These are phyloP conservation scores for Nettapus auritus DNA, from an alignment of 2,113 vertebrate genomes.

Conservation along the genomic window DNA sequence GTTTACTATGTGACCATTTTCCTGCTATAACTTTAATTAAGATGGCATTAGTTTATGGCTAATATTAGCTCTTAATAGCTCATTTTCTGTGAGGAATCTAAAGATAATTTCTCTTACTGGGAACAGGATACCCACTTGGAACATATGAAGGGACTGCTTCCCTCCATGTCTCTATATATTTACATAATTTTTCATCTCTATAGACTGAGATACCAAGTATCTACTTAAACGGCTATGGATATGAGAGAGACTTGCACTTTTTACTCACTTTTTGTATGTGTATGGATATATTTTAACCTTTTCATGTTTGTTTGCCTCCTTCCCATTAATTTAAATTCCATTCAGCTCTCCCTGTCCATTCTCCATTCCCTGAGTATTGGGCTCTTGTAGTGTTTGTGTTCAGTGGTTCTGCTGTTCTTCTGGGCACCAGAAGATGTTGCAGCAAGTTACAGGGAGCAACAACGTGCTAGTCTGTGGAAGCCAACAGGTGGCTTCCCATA, in stretches of 20 bases:
- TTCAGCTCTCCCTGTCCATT: not conserved
- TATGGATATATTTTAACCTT: not conserved
- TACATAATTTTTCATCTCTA: not conserved
- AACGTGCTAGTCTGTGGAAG: not conserved
- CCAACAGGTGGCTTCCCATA: not conserved
- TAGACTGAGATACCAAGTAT: not conserved
- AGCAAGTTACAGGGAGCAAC: not conserved
- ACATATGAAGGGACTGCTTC: not conserved
- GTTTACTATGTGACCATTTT: not conserved
- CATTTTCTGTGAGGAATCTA: not conserved
- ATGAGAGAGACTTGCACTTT: not conserved
- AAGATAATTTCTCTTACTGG: not conserved
- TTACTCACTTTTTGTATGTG: not conserved
- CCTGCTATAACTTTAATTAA: not conserved
- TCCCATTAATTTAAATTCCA: not conserved
- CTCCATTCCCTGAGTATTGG: not conserved
- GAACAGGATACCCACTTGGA: not conserved
- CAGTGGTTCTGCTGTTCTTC: not conserved
- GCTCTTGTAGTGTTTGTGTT: not conserved
- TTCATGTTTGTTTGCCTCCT: not conserved
- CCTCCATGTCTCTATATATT: not conserved
- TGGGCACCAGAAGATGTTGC: not conserved
- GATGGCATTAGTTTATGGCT: not conserved
- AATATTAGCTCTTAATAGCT: not conserved
- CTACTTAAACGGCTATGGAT: not conserved